Evolutionary conservation across 2,888 invertebrate genomes (phyloP).

Genomic region (Chromoteleia sp.): DNA sequence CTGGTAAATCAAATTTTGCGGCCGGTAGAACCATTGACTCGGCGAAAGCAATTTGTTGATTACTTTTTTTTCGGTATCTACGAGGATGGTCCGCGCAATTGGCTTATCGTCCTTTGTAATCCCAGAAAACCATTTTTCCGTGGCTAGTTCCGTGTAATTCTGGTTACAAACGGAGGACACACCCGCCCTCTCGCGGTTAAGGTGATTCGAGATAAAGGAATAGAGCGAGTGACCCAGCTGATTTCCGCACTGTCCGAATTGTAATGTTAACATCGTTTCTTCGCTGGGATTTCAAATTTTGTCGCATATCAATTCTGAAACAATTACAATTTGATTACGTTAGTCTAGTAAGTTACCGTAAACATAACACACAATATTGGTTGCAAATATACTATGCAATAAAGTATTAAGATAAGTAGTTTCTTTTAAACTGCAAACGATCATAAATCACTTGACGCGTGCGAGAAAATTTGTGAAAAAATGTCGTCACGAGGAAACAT

Average conservation of each 20-base stretch:
- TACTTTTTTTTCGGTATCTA: constrained; percentile 86
- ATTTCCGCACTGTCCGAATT: constrained; percentile 87
- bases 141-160: constrained; percentile 80
- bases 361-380: too few relatives aligned
- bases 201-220: constrained; percentile 83
- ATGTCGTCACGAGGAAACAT: too few relatives aligned
- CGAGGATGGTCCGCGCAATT: constrained; percentile 84
- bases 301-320: constrained; percentile 11
- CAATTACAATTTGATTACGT: background rate
- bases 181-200: constrained; percentile 76
- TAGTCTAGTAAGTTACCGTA: too few relatives aligned
- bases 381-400: too few relatives aligned
- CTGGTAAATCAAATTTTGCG: constrained; percentile 83
- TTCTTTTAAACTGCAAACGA: too few relatives aligned
- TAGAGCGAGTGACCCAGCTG: constrained; percentile 85
- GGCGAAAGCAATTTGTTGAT: constrained; percentile 79
- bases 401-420: too few relatives aligned
- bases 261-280: constrained; percentile 83
- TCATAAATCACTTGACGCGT: too few relatives aligned
- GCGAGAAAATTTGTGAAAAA: too few relatives aligned
- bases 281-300: background rate
- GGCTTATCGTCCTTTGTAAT: constrained; percentile 79
- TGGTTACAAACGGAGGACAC: constrained; percentile 77
- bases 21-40: constrained; percentile 81
- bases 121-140: constrained; percentile 85